phyloP scores from a whole-genome alignment of 2,113 vertebrate genomes.

The Poeciliopsis turrubarensis region DNA sequence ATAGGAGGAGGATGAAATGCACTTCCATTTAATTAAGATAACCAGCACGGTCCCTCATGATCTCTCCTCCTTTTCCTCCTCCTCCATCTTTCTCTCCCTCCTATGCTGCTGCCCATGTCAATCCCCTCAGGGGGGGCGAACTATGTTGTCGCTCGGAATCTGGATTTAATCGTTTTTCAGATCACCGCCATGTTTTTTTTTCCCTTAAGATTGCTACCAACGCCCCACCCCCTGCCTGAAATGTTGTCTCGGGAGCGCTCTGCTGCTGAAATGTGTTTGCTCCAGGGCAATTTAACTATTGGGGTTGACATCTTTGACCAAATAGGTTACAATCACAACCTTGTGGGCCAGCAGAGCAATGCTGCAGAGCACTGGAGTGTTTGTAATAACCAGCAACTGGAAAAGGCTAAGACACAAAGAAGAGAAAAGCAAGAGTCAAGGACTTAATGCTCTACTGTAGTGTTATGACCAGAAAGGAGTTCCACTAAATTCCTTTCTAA shows the following conservation, averaged over 20 bases:
- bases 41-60: constrained; percentile 65
- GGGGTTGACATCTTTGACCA: constrained; percentile 45
- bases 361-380: background rate
- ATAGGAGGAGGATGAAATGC: constrained; percentile 66
- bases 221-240: constrained; percentile 49
- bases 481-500: too few relatives aligned
- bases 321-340: constrained; percentile 31
- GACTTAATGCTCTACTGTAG: background rate
- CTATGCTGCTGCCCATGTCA: constrained; percentile 38
- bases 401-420: background rate
- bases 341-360: constrained; percentile 5
- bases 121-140: constrained; percentile 41
- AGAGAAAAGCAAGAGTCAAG: background rate
- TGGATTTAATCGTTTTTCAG: constrained; percentile 68
- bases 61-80: constrained; percentile 43
- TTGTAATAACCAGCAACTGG: background rate
- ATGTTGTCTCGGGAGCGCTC: constrained; percentile 59
- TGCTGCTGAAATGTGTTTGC: constrained; percentile 53
- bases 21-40: constrained; percentile 81
- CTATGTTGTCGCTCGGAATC: constrained; percentile 65
- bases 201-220: constrained; percentile 51
- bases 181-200: constrained; percentile 61
- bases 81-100: constrained; percentile 35
- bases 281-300: constrained; percentile 43
- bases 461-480: too few relatives aligned